phyloP scores from a whole-genome alignment of 2,888 invertebrate species.

The Carterocephalus palaemon region DNA sequence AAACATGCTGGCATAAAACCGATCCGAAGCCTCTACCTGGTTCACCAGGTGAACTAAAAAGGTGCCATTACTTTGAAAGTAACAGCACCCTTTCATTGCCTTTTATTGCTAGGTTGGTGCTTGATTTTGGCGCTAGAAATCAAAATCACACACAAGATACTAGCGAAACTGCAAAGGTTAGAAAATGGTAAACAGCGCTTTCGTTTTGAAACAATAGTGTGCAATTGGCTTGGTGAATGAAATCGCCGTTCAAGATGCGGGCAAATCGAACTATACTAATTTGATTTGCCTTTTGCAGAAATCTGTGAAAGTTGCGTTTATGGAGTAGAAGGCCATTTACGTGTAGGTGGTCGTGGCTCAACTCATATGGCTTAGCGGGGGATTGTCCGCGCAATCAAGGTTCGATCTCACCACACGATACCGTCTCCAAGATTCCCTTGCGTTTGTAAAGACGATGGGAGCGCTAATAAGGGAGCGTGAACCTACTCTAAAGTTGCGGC shows the following conservation, averaged over 20 bases:
- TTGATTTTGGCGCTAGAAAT: constrained; percentile 14
- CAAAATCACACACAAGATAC: constrained; percentile 29
- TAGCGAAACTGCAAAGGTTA: constrained; percentile 58
- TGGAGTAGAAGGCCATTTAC: constrained; percentile 20
- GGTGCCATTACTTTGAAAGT: too few relatives aligned
- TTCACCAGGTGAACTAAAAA: too few relatives aligned
- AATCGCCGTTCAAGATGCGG: constrained; percentile 56
- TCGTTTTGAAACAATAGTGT: constrained; percentile 43
- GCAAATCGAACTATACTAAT: constrained; percentile 63
- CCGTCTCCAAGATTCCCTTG: constrained; percentile 9
- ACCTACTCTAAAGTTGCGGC: constrained; percentile 5
- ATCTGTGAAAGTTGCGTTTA: constrained; percentile 47
- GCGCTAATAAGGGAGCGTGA: constrained; percentile 19
- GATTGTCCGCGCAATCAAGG: constrained; percentile 19
- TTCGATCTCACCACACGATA: constrained; percentile 20
- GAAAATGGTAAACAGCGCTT: constrained; percentile 64
- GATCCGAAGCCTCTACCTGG: too few relatives aligned
- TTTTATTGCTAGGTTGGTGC: too few relatives aligned
- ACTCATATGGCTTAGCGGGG: constrained; percentile 19
- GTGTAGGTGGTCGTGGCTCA: constrained; percentile 39
- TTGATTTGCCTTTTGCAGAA: constrained; percentile 66
- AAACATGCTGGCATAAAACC: too few relatives aligned
- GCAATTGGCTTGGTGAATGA: constrained; percentile 37
- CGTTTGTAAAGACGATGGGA: constrained; percentile 13
- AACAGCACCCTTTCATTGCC: too few relatives aligned